A percentile compares a stretch with the other conserved stretches of the same genome.
These are phyloP conservation scores for Anneissia japonica DNA, from an alignment of 35 echinoderm and acorn worm genomes.

Conservation along the genomic window DNA sequence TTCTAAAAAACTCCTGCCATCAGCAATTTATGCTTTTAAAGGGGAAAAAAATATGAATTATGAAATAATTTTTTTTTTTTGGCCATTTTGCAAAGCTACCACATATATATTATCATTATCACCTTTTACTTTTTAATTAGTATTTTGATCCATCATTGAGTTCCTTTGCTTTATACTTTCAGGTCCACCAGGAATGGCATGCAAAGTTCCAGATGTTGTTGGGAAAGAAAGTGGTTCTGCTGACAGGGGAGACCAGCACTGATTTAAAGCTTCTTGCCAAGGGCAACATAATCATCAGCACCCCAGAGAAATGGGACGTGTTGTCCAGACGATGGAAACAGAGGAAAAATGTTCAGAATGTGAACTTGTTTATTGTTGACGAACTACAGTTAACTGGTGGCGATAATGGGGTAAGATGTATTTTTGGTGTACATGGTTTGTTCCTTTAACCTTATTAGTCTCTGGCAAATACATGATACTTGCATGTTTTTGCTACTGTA, in stretches of 20 bases:
- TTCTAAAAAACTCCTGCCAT: too few species aligned
- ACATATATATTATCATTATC: too few species aligned
- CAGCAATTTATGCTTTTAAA: too few species aligned
- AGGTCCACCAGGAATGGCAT: constrained; percentile 98
- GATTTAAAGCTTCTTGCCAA: constrained; percentile 97
- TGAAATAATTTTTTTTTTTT: too few species aligned
- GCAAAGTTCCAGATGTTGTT: constrained; percentile 98
- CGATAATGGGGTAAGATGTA: constrained; percentile 89
- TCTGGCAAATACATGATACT: too few species aligned
- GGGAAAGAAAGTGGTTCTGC: constrained; percentile 76
- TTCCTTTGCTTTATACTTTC: not conserved
- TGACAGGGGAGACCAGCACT: constrained; percentile 87
- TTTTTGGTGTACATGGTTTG: not conserved
- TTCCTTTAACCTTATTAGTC: too few species aligned
- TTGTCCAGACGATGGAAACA: constrained; percentile 94
- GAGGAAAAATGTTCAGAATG: constrained; percentile 95
- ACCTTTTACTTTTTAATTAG: too few species aligned
- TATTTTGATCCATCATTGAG: too few species aligned
- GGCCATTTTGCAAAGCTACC: too few species aligned
- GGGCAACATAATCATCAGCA: constrained; percentile 97
- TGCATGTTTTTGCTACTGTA: not conserved
- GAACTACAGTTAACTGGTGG: constrained; percentile 94
- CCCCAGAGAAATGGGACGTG: constrained; percentile 93
- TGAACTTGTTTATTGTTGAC: constrained; percentile 94
- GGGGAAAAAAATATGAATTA: too few species aligned